A percentile compares a stretch with the other conserved stretches of the same genome.
Conservation (phyloP, 2,888 invertebrate species). For the Sphaerophoria rueppellii region DNA sequence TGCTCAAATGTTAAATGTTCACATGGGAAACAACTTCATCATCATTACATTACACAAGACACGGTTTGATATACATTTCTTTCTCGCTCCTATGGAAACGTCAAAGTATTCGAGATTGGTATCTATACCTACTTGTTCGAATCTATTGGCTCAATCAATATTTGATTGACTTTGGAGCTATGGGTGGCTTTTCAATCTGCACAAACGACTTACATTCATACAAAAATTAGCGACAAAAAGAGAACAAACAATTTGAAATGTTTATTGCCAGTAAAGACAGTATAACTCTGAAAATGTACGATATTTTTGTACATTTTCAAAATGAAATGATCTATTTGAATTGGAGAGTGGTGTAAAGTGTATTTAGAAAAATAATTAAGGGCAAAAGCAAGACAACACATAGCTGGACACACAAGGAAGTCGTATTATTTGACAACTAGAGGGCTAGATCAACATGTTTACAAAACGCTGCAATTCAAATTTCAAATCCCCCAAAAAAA, state of each 20-base stretch:
- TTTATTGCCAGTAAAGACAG: conserved; percentile 53
- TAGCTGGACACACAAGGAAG: too few species aligned
- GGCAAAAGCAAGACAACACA: too few species aligned
- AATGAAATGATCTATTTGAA: too few species aligned
- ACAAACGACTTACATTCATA: conserved; percentile 12
- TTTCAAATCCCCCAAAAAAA: too few species aligned
- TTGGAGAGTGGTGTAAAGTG: conserved; percentile 23
- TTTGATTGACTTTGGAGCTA: conserved; percentile 72
- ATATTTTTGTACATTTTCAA: too few species aligned
- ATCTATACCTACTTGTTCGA: conserved; percentile 20
- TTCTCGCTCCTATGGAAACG: not conserved
- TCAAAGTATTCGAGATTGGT: conserved; percentile 37
- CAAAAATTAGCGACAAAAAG: conserved; percentile 28
- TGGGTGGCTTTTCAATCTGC: conserved; percentile 70
- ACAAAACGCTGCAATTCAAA: too few species aligned
- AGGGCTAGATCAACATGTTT: too few species aligned
- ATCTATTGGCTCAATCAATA: conserved; percentile 59
- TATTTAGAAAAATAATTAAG: not conserved
- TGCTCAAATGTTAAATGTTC: conserved; percentile 70
- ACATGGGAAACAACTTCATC: conserved; percentile 71
- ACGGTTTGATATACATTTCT: not conserved
- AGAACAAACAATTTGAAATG: conserved; percentile 57
- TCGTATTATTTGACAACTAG: conserved; percentile 12
- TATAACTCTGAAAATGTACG: conserved; percentile 19
- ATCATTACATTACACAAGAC: conserved; percentile 55